phyloP scores from a whole-genome alignment of 2,113 vertebrate genomes.

The Spermophilus dauricus region DNA sequence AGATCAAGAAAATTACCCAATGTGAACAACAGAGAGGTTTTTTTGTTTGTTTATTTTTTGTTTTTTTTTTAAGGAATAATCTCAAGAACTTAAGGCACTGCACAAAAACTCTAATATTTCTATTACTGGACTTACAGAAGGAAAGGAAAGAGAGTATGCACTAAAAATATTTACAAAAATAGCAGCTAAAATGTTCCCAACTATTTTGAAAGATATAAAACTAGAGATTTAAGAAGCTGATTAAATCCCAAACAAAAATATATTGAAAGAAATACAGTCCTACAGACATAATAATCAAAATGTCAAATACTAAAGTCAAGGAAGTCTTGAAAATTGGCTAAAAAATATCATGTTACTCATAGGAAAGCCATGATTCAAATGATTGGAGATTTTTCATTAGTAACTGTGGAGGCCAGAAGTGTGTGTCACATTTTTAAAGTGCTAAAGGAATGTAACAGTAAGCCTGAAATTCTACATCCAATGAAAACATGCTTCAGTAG shows the following conservation, averaged over 20 bases:
- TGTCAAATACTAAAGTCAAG: not conserved
- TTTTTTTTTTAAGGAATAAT: too few relatives aligned
- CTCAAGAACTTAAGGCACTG: not conserved
- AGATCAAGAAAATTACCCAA: too few relatives aligned
- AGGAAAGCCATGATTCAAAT: not conserved
- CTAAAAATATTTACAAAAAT: not conserved
- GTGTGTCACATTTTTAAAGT: not conserved
- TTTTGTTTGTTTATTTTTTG: too few relatives aligned
- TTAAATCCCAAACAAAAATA: too few relatives aligned
- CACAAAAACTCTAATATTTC: not conserved
- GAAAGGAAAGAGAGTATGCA: not conserved
- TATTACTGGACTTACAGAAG: not conserved
- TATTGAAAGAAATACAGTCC: not conserved
- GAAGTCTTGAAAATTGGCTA: not conserved
- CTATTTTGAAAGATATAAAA: not conserved
- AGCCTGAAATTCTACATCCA: not conserved
- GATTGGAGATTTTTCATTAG: not conserved
- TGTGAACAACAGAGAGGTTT: not conserved
- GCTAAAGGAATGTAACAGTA: not conserved
- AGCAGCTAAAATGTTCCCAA: not conserved
- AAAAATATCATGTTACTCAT: not conserved
- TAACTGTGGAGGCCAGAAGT: not conserved
- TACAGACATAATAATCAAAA: not conserved
- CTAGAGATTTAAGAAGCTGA: too few relatives aligned
- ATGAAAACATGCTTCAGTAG: not conserved